Percentiles rank a stretch among this genome's conserved stretches.
phyloP scores from a whole-genome alignment of 2,797 vertebrate species.

The Astyanax mexicanus region DNA sequence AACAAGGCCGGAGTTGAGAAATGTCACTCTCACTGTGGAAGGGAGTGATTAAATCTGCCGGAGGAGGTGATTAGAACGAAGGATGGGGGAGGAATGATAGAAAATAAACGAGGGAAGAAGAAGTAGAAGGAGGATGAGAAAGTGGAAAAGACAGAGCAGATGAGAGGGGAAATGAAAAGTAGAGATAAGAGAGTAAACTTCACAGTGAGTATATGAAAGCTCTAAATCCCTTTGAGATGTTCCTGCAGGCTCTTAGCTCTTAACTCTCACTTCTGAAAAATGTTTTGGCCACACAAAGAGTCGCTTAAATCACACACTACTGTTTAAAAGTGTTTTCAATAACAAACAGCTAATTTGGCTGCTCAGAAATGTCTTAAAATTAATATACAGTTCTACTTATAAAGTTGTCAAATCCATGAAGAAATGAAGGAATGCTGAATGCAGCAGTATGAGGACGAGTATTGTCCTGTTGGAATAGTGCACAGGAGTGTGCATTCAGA shows the following conservation, averaged over 20 bases:
- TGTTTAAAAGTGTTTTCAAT: neutral
- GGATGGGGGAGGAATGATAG: constrained; percentile 18
- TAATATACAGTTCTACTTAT: no score
- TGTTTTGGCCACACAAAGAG: neutral
- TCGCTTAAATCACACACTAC: neutral
- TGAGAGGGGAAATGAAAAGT: neutral
- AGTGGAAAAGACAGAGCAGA: neutral
- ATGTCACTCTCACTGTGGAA: constrained; percentile 34
- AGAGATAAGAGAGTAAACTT: neutral
- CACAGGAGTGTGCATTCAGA: no score
- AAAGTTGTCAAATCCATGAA: no score
- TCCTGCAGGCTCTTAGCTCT: neutral
- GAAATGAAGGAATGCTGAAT: no score
- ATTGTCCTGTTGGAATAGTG: no score
- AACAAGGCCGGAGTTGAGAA: constrained; percentile 30
- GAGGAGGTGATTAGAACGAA: constrained; percentile 41
- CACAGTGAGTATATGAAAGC: neutral
- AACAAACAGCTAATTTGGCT: no score
- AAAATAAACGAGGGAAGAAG: constrained; percentile 11
- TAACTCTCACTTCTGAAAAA: neutral
- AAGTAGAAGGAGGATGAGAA: neutral
- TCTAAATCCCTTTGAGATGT: neutral
- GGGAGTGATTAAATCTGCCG: constrained; percentile 31
- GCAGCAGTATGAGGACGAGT: no score
- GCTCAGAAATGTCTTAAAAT: no score